Evolutionary conservation across 1,140 invertebrate species (phyloP).

Genomic region (Portunus trituberculatus): DNA sequence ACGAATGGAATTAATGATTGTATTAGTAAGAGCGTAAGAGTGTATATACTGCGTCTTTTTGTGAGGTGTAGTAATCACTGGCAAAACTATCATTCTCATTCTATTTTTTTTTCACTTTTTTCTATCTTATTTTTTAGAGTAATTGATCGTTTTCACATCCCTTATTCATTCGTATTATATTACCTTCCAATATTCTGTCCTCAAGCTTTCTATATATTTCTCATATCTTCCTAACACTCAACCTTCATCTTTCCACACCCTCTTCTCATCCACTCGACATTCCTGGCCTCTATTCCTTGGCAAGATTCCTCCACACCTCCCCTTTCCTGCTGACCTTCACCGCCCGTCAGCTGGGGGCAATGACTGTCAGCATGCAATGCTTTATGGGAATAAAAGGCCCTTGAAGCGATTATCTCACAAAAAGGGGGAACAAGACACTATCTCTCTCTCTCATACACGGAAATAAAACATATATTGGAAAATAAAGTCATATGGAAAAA

Average conservation of each 20-base stretch:
- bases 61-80: no score
- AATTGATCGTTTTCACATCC: neutral
- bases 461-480: neutral
- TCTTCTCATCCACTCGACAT: neutral
- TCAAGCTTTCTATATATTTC: neutral
- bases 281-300: neutral
- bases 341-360: no score
- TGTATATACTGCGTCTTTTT: no score
- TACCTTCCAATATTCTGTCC: neutral
- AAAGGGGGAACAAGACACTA: neutral
- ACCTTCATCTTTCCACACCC: neutral
- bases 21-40: no score
- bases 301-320: neutral
- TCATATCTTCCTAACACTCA: neutral
- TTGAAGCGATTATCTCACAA: neutral
- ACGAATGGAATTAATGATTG: no score
- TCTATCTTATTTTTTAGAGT: neutral
- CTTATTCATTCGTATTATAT: neutral
- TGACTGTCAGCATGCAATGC: no score
- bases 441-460: neutral
- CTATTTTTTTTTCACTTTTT: neutral
- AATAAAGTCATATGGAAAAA: neutral
- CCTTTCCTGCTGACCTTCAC: neutral
- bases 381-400: no score
- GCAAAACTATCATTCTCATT: neutral